Evolutionary conservation across 2,888 invertebrate genomes (phyloP).

Genomic region (Conops quadrifasciatus): DNA sequence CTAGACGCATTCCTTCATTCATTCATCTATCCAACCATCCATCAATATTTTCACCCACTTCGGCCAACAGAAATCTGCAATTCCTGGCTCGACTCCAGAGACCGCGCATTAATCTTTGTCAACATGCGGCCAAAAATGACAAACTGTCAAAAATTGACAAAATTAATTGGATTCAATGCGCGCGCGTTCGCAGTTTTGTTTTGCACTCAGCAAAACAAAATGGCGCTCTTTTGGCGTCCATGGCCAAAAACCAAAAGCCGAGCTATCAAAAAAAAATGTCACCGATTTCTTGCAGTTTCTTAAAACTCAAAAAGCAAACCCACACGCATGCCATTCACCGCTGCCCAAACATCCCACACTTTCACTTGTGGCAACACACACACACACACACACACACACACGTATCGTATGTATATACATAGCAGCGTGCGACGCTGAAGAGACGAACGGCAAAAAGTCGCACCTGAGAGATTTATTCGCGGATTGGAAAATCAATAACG

Average conservation of each 20-base stretch:
- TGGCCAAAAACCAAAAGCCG: background rate
- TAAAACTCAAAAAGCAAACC: constrained; percentile 21
- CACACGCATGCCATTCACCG: constrained; percentile 31
- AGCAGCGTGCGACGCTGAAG: background rate
- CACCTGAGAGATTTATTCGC: constrained; percentile 47
- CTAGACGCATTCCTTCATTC: background rate
- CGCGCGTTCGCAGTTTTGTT: constrained; percentile 5
- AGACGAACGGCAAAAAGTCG: constrained; percentile 35
- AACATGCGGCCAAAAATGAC: constrained; percentile 46
- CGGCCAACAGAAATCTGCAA: background rate
- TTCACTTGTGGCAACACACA: constrained; percentile 18
- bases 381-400: too few species aligned
- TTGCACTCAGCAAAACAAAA: constrained; percentile 1
- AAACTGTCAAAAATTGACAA: constrained; percentile 50
- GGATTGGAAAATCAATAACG: constrained; percentile 44
- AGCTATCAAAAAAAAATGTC: background rate
- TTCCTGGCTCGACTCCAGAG: constrained; percentile 5
- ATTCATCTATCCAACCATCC: background rate
- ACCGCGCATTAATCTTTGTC: constrained; percentile 47
- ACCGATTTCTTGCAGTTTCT: background rate
- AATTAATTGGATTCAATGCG: constrained; percentile 45
- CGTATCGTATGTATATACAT: background rate
- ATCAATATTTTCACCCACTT: constrained; percentile 1
- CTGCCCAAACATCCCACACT: constrained; percentile 20
- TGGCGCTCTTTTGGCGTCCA: background rate